A percentile compares a stretch with the other conserved stretches of the same genome.
Conservation (phyloP, 2,888 invertebrate genomes). For the Patella ulyssiponensis region DNA sequence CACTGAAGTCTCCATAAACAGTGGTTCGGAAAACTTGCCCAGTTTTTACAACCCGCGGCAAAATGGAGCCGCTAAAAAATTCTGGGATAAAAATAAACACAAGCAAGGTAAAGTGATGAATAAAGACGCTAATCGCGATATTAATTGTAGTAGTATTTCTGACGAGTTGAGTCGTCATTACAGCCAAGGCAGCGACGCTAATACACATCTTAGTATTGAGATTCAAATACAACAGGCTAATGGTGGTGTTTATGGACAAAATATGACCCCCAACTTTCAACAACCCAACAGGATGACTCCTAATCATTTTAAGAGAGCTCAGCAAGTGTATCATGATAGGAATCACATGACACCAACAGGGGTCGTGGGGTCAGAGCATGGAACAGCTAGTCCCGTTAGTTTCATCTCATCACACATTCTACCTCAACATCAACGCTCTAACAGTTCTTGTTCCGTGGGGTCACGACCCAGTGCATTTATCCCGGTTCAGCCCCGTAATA, state of each 20-base stretch:
- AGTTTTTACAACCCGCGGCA: conserved; percentile 94
- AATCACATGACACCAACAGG: conserved; percentile 44
- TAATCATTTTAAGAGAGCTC: not conserved
- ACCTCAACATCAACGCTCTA: conserved; percentile 52
- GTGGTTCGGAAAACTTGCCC: conserved; percentile 44
- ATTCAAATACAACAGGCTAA: conserved; percentile 56
- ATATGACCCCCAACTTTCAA: conserved; percentile 22
- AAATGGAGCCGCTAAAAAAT: conserved; percentile 92
- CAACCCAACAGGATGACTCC: not conserved
- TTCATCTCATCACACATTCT: conserved; percentile 26
- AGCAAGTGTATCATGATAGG: conserved; percentile 25
- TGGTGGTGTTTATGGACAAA: conserved; percentile 33
- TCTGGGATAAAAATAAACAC: conserved; percentile 82
- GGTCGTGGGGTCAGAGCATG: conserved; percentile 22
- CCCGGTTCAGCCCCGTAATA: conserved; percentile 57
- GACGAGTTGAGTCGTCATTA: conserved; percentile 51
- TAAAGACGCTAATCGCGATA: conserved; percentile 62
- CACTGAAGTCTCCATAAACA: conserved; percentile 44
- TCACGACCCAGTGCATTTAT: conserved; percentile 60
- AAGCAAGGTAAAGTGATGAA: conserved; percentile 62
- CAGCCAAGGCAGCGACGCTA: conserved; percentile 52
- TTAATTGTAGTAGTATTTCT: conserved; percentile 54
- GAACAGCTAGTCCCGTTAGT: conserved; percentile 30
- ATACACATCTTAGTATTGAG: conserved; percentile 62
- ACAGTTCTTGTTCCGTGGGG: conserved; percentile 57